A percentile compares a stretch with the other conserved stretches of the same genome.
These are phyloP conservation scores for Cantharis lateralis DNA, from an alignment of 2,888 invertebrate genomes.

Conservation along the genomic window DNA sequence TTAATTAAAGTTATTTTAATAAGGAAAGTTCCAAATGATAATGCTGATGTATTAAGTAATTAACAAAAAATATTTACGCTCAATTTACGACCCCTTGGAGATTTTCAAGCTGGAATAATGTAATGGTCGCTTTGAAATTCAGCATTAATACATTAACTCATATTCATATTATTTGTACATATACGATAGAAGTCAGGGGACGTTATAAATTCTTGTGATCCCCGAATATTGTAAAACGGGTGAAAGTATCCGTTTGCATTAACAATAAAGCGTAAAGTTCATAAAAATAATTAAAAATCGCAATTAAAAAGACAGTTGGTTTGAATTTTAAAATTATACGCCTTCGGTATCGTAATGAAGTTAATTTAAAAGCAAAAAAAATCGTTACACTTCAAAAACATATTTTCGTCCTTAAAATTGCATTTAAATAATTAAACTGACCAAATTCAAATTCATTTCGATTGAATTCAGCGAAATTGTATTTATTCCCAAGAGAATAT, in stretches of 20 bases:
- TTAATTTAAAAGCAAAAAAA: background rate
- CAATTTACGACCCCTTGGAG: conserved; percentile 8
- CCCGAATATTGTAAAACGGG: background rate
- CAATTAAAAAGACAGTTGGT: background rate
- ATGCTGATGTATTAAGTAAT: background rate
- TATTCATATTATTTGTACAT: conserved; percentile 7
- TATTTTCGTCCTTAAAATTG: background rate
- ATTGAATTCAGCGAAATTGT: background rate
- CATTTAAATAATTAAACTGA: conserved; percentile 1
- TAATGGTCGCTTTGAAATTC: background rate
- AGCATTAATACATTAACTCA: conserved; percentile 7
- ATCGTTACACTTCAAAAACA: background rate
- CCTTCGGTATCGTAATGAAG: background rate
- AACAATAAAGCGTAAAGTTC: background rate
- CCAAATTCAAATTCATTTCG: conserved; percentile 7
- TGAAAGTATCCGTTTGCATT: background rate
- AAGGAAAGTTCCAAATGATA: background rate
- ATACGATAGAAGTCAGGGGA: conserved; percentile 7
- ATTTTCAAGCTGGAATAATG: background rate
- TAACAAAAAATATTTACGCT: conserved; percentile 2
- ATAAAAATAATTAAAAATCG: background rate
- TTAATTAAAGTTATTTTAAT: background rate
- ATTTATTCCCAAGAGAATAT: conserved; percentile 16
- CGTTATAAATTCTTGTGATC: conserved; percentile 9
- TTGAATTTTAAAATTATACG: background rate